Evolutionary conservation across 2,113 vertebrate genomes (phyloP).

Genomic region (Mustela nigripes): DNA sequence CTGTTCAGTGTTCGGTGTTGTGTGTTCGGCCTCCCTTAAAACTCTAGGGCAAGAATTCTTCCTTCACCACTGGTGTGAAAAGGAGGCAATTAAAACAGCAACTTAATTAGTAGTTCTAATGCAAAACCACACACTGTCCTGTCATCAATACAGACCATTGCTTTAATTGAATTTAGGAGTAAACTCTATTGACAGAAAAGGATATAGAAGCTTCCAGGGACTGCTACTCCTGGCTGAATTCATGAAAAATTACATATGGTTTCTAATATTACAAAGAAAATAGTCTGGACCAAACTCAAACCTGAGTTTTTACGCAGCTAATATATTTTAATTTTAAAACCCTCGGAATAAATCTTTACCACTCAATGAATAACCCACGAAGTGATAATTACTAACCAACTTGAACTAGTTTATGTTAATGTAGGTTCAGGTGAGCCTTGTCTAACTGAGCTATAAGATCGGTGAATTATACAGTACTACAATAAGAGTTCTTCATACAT

Average conservation of each 20-base stretch:
- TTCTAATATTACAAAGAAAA: slow-evolving; percentile 30
- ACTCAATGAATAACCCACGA: not conserved
- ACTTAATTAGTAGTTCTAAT: not conserved
- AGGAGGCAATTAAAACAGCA: not conserved
- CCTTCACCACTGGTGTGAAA: not conserved
- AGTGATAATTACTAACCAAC: not conserved
- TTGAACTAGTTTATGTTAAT: not conserved
- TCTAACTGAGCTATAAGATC: not conserved
- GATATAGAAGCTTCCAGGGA: not conserved
- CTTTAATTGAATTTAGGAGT: not conserved
- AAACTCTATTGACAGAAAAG: not conserved
- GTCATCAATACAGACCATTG: not conserved
- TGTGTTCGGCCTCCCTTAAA: not conserved
- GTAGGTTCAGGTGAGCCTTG: not conserved
- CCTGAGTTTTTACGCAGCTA: not conserved
- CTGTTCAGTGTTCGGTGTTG: not conserved
- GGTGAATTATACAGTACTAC: not conserved
- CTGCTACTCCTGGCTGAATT: not conserved
- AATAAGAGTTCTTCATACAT: slow-evolving; percentile 34
- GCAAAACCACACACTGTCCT: not conserved
- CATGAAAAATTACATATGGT: not conserved
- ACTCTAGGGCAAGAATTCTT: not conserved
- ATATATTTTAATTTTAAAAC: slow-evolving; percentile 37
- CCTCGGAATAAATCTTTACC: not conserved
- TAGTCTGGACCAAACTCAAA: not conserved